These are phyloP conservation scores for Acromyrmex charruanus DNA, from an alignment of 1,140 invertebrate species.

Conservation along the genomic window DNA sequence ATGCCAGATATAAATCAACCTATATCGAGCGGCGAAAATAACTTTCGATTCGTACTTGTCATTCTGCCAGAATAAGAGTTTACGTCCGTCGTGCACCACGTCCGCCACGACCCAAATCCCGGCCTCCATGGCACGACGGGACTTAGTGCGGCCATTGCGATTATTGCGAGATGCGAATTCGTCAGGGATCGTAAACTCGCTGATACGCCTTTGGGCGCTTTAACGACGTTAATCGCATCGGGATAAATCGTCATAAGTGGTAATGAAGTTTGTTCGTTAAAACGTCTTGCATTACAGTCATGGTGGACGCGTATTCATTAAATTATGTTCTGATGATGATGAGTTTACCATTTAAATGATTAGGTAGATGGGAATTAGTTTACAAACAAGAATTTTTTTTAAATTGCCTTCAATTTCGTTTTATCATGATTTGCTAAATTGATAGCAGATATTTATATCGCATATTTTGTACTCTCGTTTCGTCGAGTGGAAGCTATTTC, in stretches of 20 bases:
- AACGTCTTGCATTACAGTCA: constrained; percentile 37
- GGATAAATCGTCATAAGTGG: constrained; percentile 66
- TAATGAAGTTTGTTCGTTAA: constrained; percentile 68
- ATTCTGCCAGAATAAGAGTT: constrained; percentile 74
- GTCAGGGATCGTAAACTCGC: constrained; percentile 75
- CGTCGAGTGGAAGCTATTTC: not conserved
- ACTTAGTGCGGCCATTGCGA: constrained; percentile 46
- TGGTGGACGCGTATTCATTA: constrained; percentile 3
- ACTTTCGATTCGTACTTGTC: constrained; percentile 74
- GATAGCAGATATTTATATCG: not conserved
- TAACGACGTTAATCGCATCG: constrained; percentile 75
- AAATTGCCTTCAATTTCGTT: not conserved
- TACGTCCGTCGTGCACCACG: constrained; percentile 57
- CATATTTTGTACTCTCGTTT: not conserved
- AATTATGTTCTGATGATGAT: not conserved
- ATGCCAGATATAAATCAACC: constrained; percentile 74
- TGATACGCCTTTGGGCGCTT: constrained; percentile 71
- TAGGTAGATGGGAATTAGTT: not conserved
- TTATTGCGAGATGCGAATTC: constrained; percentile 67
- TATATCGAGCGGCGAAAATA: constrained; percentile 70
- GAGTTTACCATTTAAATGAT: not conserved
- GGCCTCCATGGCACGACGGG: constrained; percentile 12
- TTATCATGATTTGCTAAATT: not conserved
- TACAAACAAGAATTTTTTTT: not conserved
- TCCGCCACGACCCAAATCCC: constrained; percentile 70